phyloP scores from a whole-genome alignment of 53 echinoderm and acorn worm genomes.

The Mesocentrotus franciscanus region DNA sequence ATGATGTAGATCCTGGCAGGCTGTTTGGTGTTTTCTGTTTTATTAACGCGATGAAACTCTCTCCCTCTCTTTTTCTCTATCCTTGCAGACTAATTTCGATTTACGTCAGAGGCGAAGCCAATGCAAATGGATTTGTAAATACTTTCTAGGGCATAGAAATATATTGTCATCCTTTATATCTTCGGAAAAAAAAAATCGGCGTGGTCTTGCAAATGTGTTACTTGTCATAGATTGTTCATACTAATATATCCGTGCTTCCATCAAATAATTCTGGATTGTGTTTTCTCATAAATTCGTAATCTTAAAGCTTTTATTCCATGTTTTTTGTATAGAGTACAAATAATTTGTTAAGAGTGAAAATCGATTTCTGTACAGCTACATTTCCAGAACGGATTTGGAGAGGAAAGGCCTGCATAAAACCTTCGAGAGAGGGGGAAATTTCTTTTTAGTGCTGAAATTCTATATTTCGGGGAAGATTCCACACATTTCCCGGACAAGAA shows the following conservation, averaged over 20 bases:
- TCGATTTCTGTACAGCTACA: too few species aligned
- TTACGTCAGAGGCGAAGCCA: not conserved
- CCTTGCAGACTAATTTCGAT: conserved; percentile 20
- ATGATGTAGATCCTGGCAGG: not conserved
- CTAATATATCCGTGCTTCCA: not conserved
- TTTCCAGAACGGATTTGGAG: too few species aligned
- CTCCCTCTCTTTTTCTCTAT: not conserved
- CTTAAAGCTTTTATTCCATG: not conserved
- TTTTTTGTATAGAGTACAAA: too few species aligned
- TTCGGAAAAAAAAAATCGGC: not conserved
- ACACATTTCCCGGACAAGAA: too few species aligned
- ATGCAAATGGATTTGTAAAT: not conserved
- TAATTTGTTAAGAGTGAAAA: too few species aligned
- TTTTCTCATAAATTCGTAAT: not conserved
- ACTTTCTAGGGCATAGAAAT: not conserved
- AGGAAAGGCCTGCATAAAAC: too few species aligned
- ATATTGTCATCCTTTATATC: not conserved
- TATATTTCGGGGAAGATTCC: too few species aligned
- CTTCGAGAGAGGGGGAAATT: too few species aligned
- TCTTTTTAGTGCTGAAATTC: too few species aligned
- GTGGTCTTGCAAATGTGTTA: not conserved
- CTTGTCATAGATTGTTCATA: not conserved
- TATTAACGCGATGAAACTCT: not conserved
- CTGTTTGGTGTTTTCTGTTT: not conserved
- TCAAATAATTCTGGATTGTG: not conserved